phyloP scores from a whole-genome alignment of 30 jellyfish, hydroid and myxozoan genomes.

The Hydractinia symbiolongicarpus region DNA sequence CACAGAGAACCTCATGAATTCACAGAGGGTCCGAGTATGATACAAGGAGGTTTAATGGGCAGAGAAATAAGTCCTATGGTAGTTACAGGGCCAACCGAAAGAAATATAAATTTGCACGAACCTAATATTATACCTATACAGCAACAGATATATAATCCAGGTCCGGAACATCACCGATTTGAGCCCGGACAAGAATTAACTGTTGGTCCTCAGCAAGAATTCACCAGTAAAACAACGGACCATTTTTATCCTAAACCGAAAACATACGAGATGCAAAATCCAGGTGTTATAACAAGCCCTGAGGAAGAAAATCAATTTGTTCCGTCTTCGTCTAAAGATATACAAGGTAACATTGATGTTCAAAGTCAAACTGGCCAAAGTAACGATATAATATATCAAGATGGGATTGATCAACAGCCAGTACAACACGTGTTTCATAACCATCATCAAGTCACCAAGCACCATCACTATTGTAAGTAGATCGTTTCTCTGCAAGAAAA shows the following conservation, averaged over 20 bases:
- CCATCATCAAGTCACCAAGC: constrained; percentile 61
- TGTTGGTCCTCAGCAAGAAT: constrained; percentile 47
- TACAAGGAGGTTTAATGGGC: background rate
- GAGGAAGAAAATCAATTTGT: background rate
- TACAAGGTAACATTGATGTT: no score
- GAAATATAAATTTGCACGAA: background rate
- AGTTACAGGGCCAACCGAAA: constrained; percentile 5
- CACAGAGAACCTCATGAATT: background rate
- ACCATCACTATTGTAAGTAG: constrained; percentile 40
- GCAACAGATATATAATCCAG: constrained; percentile 23
- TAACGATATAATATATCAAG: no score
- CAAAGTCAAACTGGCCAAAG: no score
- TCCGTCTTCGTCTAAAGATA: no score
- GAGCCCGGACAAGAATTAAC: constrained; percentile 75
- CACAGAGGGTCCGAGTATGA: background rate
- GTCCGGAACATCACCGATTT: constrained; percentile 58
- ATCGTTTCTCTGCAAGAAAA: background rate
- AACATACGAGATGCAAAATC: background rate
- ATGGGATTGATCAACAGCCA: constrained; percentile 39
- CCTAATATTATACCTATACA: background rate
- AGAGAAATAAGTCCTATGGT: background rate
- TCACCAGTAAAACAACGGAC: background rate
- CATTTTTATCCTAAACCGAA: constrained; percentile 2
- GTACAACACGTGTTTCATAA: constrained; percentile 69
- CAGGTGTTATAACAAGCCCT: background rate